phyloP scores from a whole-genome alignment of 1,140 invertebrate species.

The Drosophila trapezifrons region DNA sequence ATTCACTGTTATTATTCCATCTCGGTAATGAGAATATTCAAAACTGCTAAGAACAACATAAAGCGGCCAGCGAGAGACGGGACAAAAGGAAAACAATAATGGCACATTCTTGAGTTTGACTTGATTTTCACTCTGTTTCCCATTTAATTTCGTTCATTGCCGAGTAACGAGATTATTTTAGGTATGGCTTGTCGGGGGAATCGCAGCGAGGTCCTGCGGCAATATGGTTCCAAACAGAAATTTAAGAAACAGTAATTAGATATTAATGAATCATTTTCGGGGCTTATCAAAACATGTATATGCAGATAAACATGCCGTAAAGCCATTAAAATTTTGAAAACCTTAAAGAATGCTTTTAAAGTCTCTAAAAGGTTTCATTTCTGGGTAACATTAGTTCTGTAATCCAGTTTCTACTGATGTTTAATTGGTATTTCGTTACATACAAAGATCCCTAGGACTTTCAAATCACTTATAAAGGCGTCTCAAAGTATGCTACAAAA shows the following conservation, averaged over 20 bases:
- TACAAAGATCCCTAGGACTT: too few relatives aligned
- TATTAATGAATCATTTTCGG: not conserved
- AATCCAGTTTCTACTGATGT: too few relatives aligned
- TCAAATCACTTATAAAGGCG: too few relatives aligned
- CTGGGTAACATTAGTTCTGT: too few relatives aligned
- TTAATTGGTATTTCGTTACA: too few relatives aligned
- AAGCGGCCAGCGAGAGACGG: not conserved
- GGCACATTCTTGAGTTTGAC: not conserved
- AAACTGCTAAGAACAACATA: not conserved
- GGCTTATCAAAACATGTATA: too few relatives aligned
- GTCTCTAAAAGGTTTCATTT: too few relatives aligned
- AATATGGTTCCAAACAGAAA: not conserved
- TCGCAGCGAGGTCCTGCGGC: too few relatives aligned
- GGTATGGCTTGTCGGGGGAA: not conserved
- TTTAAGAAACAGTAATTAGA: not conserved
- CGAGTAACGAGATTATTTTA: conserved; percentile 4
- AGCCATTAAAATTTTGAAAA: too few relatives aligned
- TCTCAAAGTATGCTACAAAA: too few relatives aligned
- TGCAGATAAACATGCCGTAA: too few relatives aligned
- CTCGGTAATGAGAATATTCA: conserved; percentile 30
- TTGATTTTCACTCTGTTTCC: conserved; percentile 10
- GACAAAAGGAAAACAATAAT: conserved; percentile 5
- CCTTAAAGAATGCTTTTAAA: too few relatives aligned
- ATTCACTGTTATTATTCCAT: conserved; percentile 40
- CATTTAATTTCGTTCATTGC: conserved; percentile 6